Percentiles rank a stretch among this genome's conserved stretches.
Conservation (phyloP, 2,888 invertebrate genomes). For the Synanthedon tipuliformis region DNA sequence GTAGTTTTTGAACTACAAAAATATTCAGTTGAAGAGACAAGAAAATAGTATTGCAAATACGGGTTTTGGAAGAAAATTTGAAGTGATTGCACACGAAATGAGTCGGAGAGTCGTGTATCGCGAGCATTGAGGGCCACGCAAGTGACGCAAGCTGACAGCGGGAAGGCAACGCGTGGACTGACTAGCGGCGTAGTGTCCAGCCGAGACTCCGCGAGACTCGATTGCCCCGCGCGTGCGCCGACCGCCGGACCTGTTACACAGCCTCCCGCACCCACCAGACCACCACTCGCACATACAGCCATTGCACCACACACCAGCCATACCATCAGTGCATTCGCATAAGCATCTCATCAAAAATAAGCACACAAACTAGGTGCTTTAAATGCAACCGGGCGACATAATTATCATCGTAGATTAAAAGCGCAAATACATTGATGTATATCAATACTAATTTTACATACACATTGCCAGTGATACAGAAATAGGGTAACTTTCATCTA, state of each 20-base stretch:
- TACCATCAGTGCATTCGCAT: not conserved
- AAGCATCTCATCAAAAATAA: not conserved
- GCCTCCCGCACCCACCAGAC: constrained; percentile 33
- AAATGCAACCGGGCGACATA: no score
- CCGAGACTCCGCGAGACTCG: constrained; percentile 31
- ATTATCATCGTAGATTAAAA: no score
- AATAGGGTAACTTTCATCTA: no score
- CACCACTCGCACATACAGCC: not conserved
- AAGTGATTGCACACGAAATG: not conserved
- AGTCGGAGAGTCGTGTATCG: constrained; percentile 3
- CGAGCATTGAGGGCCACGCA: constrained; percentile 22
- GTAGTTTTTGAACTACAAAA: constrained; percentile 22
- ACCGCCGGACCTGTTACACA: constrained; percentile 60
- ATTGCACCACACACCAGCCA: not conserved
- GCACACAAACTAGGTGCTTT: no score
- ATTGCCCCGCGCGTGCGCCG: constrained; percentile 55
- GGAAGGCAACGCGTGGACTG: constrained; percentile 63
- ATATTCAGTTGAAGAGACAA: constrained; percentile 5
- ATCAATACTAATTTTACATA: no score
- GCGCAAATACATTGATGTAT: no score
- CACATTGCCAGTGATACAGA: no score
- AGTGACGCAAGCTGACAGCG: constrained; percentile 40
- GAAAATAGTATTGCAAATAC: constrained; percentile 1
- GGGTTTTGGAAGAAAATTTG: not conserved
- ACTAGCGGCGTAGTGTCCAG: constrained; percentile 33